These are phyloP conservation scores for Eumerus sabulonum DNA, from an alignment of 2,888 invertebrate genomes.

Conservation along the genomic window DNA sequence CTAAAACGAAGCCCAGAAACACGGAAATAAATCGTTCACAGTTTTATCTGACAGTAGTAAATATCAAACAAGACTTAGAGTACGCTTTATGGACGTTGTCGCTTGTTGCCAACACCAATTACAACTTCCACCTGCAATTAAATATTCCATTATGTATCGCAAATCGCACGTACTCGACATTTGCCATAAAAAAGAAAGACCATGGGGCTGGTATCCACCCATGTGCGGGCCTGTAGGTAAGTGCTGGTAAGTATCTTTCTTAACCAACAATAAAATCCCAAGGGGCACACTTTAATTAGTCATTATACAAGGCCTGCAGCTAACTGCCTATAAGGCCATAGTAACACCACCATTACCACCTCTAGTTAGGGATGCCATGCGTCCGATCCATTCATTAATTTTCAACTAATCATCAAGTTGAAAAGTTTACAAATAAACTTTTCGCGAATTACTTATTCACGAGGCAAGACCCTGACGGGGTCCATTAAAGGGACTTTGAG, in stretches of 20 bases:
- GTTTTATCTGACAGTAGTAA: constrained; percentile 67
- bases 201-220: neutral
- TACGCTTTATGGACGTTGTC: constrained; percentile 50
- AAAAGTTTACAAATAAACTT: constrained; percentile 56
- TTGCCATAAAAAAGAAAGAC: constrained; percentile 18
- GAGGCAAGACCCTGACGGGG: constrained; percentile 7
- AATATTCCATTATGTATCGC: constrained; percentile 65
- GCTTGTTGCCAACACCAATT: constrained; percentile 56
- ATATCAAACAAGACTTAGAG: constrained; percentile 63
- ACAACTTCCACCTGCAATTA: constrained; percentile 67
- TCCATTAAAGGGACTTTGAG: constrained; percentile 39
- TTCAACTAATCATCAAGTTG: constrained; percentile 63
- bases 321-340: no score
- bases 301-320: constrained; percentile 38
- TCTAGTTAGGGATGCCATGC: constrained; percentile 64
- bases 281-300: constrained; percentile 62
- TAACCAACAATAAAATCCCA: constrained; percentile 43
- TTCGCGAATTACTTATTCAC: constrained; percentile 27
- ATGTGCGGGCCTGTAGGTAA: neutral
- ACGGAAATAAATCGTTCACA: constrained; percentile 59
- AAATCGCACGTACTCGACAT: constrained; percentile 58
- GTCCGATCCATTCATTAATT: constrained; percentile 66
- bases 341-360: constrained; percentile 11
- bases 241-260: constrained; percentile 8
- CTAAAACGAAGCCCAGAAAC: constrained; percentile 20